A percentile compares a stretch with the other conserved stretches of the same genome.
Conservation (phyloP, 2,797 vertebrate species). For the Poeciliopsis turneri region DNA sequence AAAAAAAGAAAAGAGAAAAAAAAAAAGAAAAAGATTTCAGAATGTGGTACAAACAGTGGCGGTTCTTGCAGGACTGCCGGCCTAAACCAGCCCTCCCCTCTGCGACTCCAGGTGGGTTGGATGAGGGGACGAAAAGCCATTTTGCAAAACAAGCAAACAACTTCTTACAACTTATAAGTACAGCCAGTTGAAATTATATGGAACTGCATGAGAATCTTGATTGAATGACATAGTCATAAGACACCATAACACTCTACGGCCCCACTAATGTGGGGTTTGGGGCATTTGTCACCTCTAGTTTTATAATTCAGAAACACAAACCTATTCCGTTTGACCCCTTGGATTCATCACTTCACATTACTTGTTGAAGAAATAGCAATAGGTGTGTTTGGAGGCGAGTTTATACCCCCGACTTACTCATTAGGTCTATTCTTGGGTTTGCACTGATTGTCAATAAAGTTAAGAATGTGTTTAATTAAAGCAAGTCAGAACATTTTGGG, state of each 20-base stretch:
- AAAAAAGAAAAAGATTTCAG: not conserved
- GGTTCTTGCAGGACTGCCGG: not conserved
- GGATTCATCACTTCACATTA: not conserved
- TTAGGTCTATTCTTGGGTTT: not conserved
- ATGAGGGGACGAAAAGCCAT: not conserved
- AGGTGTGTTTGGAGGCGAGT: not conserved
- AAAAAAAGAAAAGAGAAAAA: not conserved
- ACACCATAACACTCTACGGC: not conserved
- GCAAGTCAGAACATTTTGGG: not conserved
- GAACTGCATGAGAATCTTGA: not conserved
- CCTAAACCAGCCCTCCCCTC: not conserved
- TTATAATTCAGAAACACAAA: not conserved
- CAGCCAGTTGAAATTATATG: not conserved
- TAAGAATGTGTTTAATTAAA: not conserved
- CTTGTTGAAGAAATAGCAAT: not conserved
- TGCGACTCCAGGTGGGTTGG: not conserved
- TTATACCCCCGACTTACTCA: not conserved
- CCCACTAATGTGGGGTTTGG: not conserved
- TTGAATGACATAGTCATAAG: not conserved
- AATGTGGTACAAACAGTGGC: not conserved
- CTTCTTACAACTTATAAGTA: not conserved
- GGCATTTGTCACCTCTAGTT: not conserved
- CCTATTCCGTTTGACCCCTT: not conserved
- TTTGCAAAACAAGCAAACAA: not conserved
- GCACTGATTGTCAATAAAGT: not conserved